Base-by-base conservation (phyloP, 1,140 invertebrate species). In the Apis laboriosa region DNA sequence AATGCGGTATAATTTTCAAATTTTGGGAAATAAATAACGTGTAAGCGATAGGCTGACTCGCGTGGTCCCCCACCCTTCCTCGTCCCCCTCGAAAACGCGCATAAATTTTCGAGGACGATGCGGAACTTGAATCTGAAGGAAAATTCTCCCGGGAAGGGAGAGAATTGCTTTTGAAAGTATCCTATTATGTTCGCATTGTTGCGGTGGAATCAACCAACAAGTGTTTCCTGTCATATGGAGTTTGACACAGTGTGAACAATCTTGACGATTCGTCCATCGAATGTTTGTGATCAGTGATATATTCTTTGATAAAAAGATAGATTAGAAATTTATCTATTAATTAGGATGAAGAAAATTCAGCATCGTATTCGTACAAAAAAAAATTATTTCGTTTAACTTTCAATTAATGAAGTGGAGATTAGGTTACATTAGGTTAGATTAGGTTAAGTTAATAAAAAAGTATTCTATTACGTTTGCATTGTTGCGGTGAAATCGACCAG, bases 1-100 rank as follows among this genome's bases (percentile, higher is more conserved):
- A 93, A 93, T 92, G 92, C 89, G 89, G 93, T 90, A 93, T 93
- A 93, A 93, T 93, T 93, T 93, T 93, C 92, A 93, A 93, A 93
- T 93, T 93, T 93, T 86, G 77, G 88, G 91, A 93, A 92, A 93
- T 93, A 93, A 93, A 93, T 93, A 93, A 93, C 90, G 92, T 84
- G 89, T 93, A 93, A 93, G 93, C 92, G 92, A 93, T 93, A 93
- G 92, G 91, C 90, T 88, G 92, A 91, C 92, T 91, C 86, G 88
- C 89, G 89, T 86, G 87, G 84, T 67, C 89, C 84, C 86, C 87
- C 89, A 34, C 75, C 72, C 85, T 84, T 66, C 55, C 76, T 74
- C 61, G 71, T 80, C 78, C 81, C 83, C 86, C 80, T 78, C 60
- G 71, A 76, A 80, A 87, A 84, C 78, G 86, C 80, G 86, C 90